These are phyloP conservation scores for Epinephelus lanceolatus DNA, from an alignment of 2,113 vertebrate species.

Conservation along the genomic window DNA sequence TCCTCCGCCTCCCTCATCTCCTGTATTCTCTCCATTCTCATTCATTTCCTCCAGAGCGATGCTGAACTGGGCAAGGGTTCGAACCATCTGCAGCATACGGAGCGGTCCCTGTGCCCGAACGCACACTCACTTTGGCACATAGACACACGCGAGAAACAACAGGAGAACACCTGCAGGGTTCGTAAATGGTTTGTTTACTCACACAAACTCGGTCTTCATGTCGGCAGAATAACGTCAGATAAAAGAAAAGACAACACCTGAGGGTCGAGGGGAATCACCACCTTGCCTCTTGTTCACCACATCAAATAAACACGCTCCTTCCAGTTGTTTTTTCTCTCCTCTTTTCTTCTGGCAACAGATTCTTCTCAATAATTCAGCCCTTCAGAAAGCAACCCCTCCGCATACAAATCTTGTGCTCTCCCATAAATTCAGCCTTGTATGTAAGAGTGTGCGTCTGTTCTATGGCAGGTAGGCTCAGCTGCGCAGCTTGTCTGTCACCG, in stretches of 20 bases:
- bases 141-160: conserved; percentile 14
- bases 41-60: conserved; percentile 98
- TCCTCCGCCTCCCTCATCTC: conserved; percentile 79
- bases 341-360: conserved; percentile 15
- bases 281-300: conserved; percentile 23
- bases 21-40: conserved; percentile 88
- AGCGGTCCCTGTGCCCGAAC: conserved; percentile 41
- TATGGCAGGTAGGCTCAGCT: conserved; percentile 30
- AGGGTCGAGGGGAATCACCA: conserved; percentile 1
- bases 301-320: conserved; percentile 6
- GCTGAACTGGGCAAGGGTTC: conserved; percentile 97
- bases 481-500: conserved; percentile 13
- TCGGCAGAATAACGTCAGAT: not conserved
- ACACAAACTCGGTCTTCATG: conserved; percentile 47
- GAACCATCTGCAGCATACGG: conserved; percentile 99
- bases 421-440: conserved; percentile 13
- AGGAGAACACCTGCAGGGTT: conserved; percentile 11
- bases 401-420: conserved; percentile 10
- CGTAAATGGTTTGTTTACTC: conserved; percentile 31
- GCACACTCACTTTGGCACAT: conserved; percentile 49
- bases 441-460: conserved; percentile 37
- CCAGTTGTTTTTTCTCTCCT: not conserved
- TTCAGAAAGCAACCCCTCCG: conserved; percentile 1
- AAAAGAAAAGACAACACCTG: conserved; percentile 28
- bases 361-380: conserved; percentile 36